phyloP scores from a whole-genome alignment of 2,888 invertebrate genomes.

The Strigamia maritima region DNA sequence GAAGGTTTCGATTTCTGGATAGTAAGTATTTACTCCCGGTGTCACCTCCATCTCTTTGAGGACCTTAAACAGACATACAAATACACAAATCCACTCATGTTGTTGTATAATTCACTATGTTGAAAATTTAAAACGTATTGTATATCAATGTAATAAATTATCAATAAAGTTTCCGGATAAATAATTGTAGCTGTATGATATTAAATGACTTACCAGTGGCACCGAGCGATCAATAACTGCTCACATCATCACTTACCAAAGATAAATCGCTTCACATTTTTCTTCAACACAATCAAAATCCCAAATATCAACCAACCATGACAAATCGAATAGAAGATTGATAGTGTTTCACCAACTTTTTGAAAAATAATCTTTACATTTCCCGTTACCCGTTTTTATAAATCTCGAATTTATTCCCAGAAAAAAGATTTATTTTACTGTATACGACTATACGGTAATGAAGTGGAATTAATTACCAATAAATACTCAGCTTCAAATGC shows the following conservation, averaged over 20 bases:
- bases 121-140: neutral
- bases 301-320: conserved; percentile 5
- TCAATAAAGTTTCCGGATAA: neutral
- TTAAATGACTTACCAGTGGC: neutral
- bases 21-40: neutral
- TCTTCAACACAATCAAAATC: neutral
- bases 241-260: neutral
- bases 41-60: conserved; percentile 7
- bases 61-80: neutral
- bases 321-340: neutral
- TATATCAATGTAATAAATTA: neutral
- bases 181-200: neutral
- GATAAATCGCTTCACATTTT: conserved; percentile 5
- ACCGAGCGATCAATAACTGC: neutral
- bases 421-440: too few species aligned
- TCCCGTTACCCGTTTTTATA: neutral
- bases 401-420: neutral
- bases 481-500: neutral
- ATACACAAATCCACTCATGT: neutral
- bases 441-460: too few species aligned
- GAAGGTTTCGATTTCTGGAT: conserved; percentile 21
- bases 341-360: neutral
- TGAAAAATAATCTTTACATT: neutral
- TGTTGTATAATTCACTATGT: neutral
- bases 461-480: neutral